Evolutionary conservation across 2,113 vertebrate genomes (phyloP).

Genomic region (Nothocercus nigrocapillus): DNA sequence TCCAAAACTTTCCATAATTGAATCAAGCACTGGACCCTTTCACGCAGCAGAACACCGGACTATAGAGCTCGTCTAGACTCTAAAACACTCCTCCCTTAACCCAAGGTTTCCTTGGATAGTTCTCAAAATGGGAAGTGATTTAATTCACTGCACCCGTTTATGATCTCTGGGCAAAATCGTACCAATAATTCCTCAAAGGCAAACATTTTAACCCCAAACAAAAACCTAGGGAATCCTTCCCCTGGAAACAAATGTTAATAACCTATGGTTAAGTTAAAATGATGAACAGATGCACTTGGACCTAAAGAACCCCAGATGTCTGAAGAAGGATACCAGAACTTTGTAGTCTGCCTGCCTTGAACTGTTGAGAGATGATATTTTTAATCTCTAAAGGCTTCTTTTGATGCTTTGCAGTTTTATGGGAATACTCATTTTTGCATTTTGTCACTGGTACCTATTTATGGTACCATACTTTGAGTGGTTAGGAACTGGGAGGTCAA

Average conservation of each 20-base stretch:
- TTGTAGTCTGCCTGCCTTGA: neutral
- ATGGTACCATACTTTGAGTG: neutral
- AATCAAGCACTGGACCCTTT: neutral
- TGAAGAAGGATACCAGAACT: neutral
- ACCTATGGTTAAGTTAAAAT: neutral
- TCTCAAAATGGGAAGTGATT: neutral
- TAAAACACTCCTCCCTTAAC: neutral
- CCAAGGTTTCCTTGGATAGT: neutral
- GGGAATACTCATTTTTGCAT: neutral
- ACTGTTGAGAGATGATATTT: neutral
- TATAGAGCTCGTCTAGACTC: neutral
- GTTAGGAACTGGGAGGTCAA: neutral
- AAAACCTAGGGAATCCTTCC: neutral
- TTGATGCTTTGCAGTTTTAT: neutral
- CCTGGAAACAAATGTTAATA: neutral
- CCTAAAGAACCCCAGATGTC: neutral
- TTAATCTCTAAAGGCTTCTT: neutral
- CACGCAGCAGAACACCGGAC: neutral
- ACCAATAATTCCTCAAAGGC: neutral
- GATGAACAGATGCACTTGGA: neutral
- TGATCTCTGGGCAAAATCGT: neutral
- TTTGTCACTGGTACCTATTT: neutral
- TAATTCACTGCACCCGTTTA: neutral
- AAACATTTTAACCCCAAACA: neutral
- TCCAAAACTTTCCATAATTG: neutral